Evolutionary conservation across 1,140 invertebrate species (phyloP).

Genomic region (Gerris buenoi): DNA sequence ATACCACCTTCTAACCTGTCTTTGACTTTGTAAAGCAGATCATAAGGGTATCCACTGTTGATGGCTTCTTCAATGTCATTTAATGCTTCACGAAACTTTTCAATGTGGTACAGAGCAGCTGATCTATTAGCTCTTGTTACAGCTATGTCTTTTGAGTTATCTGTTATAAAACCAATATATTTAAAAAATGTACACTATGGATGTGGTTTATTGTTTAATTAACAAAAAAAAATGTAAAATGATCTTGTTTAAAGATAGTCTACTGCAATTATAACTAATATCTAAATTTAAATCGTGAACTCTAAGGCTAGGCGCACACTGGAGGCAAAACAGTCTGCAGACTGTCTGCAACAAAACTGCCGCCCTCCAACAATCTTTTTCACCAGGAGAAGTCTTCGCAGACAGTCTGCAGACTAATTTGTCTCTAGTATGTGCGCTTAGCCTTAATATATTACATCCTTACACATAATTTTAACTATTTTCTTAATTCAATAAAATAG

Average conservation of each 20-base stretch:
- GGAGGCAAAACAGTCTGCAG: neutral
- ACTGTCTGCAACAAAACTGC: too few relatives aligned
- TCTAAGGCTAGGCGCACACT: slow-evolving; percentile 3
- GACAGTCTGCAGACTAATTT: too few relatives aligned
- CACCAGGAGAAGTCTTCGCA: too few relatives aligned
- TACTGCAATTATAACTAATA: neutral
- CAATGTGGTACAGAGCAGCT: slow-evolving; percentile 65
- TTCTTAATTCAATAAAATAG: too few relatives aligned
- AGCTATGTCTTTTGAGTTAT: slow-evolving; percentile 41
- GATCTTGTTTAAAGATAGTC: neutral
- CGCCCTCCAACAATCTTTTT: too few relatives aligned
- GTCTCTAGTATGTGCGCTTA: too few relatives aligned
- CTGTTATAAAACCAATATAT: slow-evolving; percentile 12
- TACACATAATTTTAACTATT: too few relatives aligned
- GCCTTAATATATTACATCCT: too few relatives aligned
- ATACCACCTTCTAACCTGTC: slow-evolving; percentile 50
- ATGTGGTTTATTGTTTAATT: neutral
- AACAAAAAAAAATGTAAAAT: neutral
- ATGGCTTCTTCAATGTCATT: slow-evolving; percentile 56
- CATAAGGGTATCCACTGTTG: slow-evolving; percentile 51
- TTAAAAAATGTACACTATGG: slow-evolving; percentile 7
- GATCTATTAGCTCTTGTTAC: slow-evolving; percentile 74
- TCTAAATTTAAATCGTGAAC: neutral
- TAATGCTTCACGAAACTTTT: slow-evolving; percentile 46
- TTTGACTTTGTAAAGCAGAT: slow-evolving; percentile 57